Evolutionary conservation across 2,797 vertebrate genomes (phyloP), one percentile per base, ranked within the genome.

Genomic region (Cyclopterus lumpus): DNA sequence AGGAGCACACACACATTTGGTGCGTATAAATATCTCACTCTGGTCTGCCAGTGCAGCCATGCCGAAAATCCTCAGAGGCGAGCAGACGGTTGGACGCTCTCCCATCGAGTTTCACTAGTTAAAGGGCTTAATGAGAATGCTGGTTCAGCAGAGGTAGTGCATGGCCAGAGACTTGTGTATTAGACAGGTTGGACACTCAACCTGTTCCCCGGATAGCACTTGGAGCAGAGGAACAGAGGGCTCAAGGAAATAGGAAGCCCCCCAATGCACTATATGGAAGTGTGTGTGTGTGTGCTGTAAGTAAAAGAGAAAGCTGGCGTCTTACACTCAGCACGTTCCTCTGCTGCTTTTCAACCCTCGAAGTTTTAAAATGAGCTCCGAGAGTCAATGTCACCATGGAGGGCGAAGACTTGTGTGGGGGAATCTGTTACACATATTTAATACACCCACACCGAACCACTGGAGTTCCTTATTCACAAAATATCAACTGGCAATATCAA

Each of bases 101-200:
- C 89, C 86, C 83, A 62, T 77, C 61, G 89, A 89, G 80, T 84
- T 90, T 88, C 85, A 70, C 83, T 73, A 70, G 80, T 84, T 79
- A 86, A 86, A 86, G 62, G 81, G 90, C 81, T 84, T 92, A 90
- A 89, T 88, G 90, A 91, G 83, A 15, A 10, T 78, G 89, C 89
- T 89, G 91, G 84, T 90, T 93, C 91, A 91, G 91, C 89, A 88
- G 72, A 88, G 85, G 79, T 59, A 46, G 42, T 84, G 72, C 73
- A 48, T 15, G 71, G 84, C 80, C 72, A 83, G 79, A 76, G 77
- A 78, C 70, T n/a, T 34, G 65, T 71, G 82, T 55, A 26, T 87
- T 59, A 75, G 72, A 73, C 69, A 81, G 75, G 75, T 67, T 77
- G 68, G 83, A 76, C 51, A 61, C 75, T 83, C 38, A 8, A 86